Evolutionary conservation across 2,797 vertebrate genomes (phyloP), one percentile per base, ranked within the genome.

Genomic region (Micromesistius poutassou): DNA sequence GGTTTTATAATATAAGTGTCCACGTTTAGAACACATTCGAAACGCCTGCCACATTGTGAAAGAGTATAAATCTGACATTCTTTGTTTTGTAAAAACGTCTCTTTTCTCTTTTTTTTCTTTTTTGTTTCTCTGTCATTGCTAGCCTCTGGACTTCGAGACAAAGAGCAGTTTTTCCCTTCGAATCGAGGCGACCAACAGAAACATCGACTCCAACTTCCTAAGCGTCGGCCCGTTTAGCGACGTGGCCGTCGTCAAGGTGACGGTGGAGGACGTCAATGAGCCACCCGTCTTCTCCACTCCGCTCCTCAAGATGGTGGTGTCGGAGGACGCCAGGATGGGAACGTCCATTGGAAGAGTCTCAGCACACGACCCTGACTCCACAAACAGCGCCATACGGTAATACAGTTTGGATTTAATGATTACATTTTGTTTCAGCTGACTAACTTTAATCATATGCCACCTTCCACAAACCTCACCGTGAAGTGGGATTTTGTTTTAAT

Each of bases 141-240:
- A 99, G 97, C 95, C 96, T 77, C 88, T 99, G 62, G 97, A 99
- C 91, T 99, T 95, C 74, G 97, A 99, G 92, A 94, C 94, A 31
- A 98, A 96, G 85, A 95, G 93, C 78, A 96, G 94, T 87, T 98
- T 97, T 70, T 95, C 94, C 0, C 86, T 98, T 76, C 93, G 95
- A 85, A 95, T 98, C 81, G 97, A 99, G 91, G 97, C 95, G 73
- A 96, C 97, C 7, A 99, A 99, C 88, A 94, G 95, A 84, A 94
- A 97, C 14, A 94, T 97, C 0, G 97, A 99, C 91, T 93, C 96
- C 86, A 94, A 95, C 75, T 98, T 98, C 84, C 85, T 97, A 76
- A 97, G 89, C 77, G 81, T 93, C 85, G 97, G 97, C n/a, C 95
- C 97, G 0, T 99, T 97, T 80, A 97, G 95, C 13, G 97, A 98